A percentile compares a stretch with the other conserved stretches of the same genome.
phyloP scores from a whole-genome alignment of 2,113 vertebrate genomes.

The Ondatra zibethicus region DNA sequence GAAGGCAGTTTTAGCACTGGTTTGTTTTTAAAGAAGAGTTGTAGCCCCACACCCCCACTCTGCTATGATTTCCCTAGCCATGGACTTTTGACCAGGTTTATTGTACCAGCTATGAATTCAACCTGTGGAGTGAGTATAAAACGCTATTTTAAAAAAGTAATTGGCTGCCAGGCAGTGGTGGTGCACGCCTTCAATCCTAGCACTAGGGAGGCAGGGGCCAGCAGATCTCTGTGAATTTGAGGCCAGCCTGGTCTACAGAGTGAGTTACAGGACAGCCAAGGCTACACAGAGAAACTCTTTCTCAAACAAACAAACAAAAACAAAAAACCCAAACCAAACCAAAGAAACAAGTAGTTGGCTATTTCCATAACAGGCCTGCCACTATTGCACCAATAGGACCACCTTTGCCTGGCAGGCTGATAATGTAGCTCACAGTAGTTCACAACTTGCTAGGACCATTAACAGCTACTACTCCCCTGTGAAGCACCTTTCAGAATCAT shows the following conservation, averaged over 20 bases:
- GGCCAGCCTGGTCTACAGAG: too few relatives aligned
- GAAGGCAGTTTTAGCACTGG: not conserved
- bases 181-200: not conserved
- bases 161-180: not conserved
- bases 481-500: not conserved
- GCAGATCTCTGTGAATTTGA: too few relatives aligned
- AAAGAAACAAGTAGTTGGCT: not conserved
- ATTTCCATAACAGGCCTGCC: not conserved
- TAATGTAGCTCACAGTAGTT: not conserved
- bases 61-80: not conserved
- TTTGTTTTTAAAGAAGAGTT: not conserved
- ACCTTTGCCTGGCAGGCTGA: not conserved
- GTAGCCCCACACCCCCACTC: accelerated
- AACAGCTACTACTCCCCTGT: not conserved
- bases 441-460: not conserved
- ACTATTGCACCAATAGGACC: not conserved
- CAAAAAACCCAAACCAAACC: too few relatives aligned
- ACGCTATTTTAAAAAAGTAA: not conserved
- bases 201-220: too few relatives aligned
- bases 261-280: too few relatives aligned
- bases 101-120: not conserved
- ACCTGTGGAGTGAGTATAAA: not conserved
- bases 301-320: too few relatives aligned
- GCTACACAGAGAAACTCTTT: too few relatives aligned
- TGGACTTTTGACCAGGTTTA: not conserved